These are phyloP conservation scores for Notothenia rossii DNA, from an alignment of 2,113 vertebrate genomes.

Conservation along the genomic window DNA sequence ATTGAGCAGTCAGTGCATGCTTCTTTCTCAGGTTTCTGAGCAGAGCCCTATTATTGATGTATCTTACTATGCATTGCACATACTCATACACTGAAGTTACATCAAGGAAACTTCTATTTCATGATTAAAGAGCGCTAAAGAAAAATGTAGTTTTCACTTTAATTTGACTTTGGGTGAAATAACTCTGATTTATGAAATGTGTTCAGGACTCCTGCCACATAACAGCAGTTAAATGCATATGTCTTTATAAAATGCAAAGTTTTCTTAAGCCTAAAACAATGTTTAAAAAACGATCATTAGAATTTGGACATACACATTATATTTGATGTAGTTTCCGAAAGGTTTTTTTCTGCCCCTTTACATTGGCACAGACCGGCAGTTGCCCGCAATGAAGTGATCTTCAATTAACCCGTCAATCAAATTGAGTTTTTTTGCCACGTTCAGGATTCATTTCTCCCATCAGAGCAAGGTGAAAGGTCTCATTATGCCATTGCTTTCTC, in stretches of 20 bases:
- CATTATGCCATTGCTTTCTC: conserved; percentile 69
- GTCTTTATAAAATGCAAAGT: background rate
- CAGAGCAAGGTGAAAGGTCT: conserved; percentile 68
- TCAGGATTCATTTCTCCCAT: conserved; percentile 51
- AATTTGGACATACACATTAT: background rate
- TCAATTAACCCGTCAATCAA: conserved; percentile 63
- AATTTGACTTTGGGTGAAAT: background rate
- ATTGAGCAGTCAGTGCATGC: conserved; percentile 14
- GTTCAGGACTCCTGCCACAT: background rate
- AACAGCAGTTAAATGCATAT: background rate
- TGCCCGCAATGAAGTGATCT: conserved; percentile 10
- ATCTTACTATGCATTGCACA: background rate
- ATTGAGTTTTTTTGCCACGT: conserved; percentile 8
- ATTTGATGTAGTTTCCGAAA: background rate
- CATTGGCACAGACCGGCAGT: background rate
- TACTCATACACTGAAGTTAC: background rate
- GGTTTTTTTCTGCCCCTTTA: background rate
- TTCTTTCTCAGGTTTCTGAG: conserved; percentile 6
- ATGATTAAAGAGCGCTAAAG: background rate
- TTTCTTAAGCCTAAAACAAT: background rate
- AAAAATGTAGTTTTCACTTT: background rate
- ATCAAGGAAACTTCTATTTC: background rate
- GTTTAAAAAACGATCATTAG: background rate
- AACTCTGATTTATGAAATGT: background rate
- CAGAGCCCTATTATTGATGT: background rate